phyloP scores from a whole-genome alignment of 1,140 invertebrate genomes.

The Holcopasites calliopsidis region DNA sequence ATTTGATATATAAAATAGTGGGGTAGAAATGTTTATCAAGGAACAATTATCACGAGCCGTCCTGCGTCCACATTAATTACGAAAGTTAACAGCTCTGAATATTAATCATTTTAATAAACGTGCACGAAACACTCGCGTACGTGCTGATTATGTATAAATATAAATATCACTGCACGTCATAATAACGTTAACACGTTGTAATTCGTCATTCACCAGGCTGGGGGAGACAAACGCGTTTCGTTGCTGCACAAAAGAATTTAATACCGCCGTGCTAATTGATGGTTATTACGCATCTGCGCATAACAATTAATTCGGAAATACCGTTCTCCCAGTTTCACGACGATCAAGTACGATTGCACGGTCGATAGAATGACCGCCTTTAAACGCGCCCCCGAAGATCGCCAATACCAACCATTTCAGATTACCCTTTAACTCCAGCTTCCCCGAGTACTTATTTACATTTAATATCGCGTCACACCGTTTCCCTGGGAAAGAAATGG shows the following conservation, averaged over 20 bases:
- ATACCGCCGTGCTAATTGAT: background rate
- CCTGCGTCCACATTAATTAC: background rate
- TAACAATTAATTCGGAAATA: too few species aligned
- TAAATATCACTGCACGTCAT: constrained; percentile 19
- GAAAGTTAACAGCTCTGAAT: constrained; percentile 1
- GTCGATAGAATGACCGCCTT: background rate
- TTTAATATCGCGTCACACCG: constrained; percentile 9
- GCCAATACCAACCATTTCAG: background rate
- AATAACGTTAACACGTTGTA: background rate
- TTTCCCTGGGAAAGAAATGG: background rate
- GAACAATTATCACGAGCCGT: background rate
- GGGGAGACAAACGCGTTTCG: background rate
- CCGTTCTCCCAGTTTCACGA: too few species aligned
- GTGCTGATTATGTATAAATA: constrained; percentile 5
- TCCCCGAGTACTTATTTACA: background rate
- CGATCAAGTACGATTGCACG: too few species aligned
- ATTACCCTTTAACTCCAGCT: background rate
- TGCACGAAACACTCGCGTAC: background rate
- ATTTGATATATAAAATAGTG: constrained; percentile 8
- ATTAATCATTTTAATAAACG: constrained; percentile 27
- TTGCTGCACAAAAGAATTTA: constrained; percentile 3
- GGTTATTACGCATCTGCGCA: too few species aligned
- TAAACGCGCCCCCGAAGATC: background rate
- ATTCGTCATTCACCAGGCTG: constrained; percentile 12
- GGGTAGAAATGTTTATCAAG: background rate